These are phyloP conservation scores for Drosophila rubida DNA, from an alignment of 2,888 invertebrate species.

Conservation along the genomic window DNA sequence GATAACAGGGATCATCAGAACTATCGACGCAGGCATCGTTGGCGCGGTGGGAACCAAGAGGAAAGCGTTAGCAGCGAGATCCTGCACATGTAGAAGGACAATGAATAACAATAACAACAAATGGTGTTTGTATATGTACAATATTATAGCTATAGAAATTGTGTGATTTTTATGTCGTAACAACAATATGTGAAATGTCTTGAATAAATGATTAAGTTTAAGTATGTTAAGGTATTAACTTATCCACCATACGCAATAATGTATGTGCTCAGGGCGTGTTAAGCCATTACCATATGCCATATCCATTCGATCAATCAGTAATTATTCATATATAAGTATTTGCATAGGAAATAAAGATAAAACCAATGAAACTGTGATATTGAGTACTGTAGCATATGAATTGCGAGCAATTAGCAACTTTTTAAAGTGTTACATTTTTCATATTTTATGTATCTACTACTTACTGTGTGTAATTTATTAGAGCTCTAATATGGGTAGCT, in stretches of 20 bases:
- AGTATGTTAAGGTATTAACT: constrained; percentile 38
- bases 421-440: constrained; percentile 24
- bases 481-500: not conserved
- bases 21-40: constrained; percentile 33
- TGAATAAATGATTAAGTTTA: constrained; percentile 11
- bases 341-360: constrained; percentile 14
- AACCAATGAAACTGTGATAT: constrained; percentile 53
- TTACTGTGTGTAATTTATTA: not conserved
- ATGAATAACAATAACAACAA: not conserved
- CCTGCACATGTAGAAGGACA: constrained; percentile 39
- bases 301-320: constrained; percentile 16
- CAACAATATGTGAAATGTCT: constrained; percentile 5
- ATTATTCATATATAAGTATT: constrained; percentile 14
- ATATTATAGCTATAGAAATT: not conserved
- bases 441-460: constrained; percentile 13
- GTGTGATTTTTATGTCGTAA: constrained; percentile 22
- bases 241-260: constrained; percentile 17
- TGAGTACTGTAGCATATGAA: constrained; percentile 40
- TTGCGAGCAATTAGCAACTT: constrained; percentile 44
- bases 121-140: constrained; percentile 8
- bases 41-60: constrained; percentile 11
- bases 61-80: constrained; percentile 25
- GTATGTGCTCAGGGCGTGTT: constrained; percentile 46
- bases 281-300: constrained; percentile 46
- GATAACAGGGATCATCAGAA: constrained; percentile 62